phyloP scores from a whole-genome alignment of 1,140 invertebrate genomes.

The Acromyrmex charruanus region DNA sequence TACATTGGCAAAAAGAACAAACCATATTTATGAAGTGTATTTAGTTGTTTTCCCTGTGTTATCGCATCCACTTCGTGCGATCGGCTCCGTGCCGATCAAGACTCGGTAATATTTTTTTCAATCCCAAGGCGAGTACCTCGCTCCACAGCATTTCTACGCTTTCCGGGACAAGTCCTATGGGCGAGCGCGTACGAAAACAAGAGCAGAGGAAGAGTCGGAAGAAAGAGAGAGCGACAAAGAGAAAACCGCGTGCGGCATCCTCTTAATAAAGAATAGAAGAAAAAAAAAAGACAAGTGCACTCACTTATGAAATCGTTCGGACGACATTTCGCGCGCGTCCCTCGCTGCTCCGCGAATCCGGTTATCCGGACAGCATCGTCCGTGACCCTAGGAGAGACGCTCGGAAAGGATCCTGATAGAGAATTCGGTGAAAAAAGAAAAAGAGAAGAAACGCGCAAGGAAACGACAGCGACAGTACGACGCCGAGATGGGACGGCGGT shows the following conservation, averaged over 20 bases:
- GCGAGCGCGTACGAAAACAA: constrained; percentile 42
- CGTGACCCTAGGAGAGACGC: not conserved
- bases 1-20: too few relatives aligned
- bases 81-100: constrained; percentile 31
- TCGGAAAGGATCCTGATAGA: not conserved
- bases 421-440: not conserved
- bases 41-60: not conserved
- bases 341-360: not conserved
- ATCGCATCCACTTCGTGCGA: constrained; percentile 24
- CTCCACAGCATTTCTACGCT: constrained; percentile 67
- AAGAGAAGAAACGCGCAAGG: not conserved
- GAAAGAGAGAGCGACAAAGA: not conserved
- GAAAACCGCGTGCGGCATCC: not conserved
- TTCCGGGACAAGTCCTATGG: constrained; percentile 47
- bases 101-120: constrained; percentile 57
- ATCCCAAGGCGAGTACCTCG: constrained; percentile 56
- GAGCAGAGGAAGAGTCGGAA: constrained; percentile 26
- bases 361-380: not conserved
- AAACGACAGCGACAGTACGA: not conserved
- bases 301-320: constrained; percentile 85
- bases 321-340: constrained; percentile 78
- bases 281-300: constrained; percentile 61
- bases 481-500: constrained; percentile 33
- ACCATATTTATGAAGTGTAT: too few relatives aligned
- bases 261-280: not conserved